A percentile compares a stretch with the other conserved stretches of the same genome.
These are phyloP conservation scores for Eupithecia vulgata DNA, from an alignment of 2,888 invertebrate genomes.

Conservation along the genomic window DNA sequence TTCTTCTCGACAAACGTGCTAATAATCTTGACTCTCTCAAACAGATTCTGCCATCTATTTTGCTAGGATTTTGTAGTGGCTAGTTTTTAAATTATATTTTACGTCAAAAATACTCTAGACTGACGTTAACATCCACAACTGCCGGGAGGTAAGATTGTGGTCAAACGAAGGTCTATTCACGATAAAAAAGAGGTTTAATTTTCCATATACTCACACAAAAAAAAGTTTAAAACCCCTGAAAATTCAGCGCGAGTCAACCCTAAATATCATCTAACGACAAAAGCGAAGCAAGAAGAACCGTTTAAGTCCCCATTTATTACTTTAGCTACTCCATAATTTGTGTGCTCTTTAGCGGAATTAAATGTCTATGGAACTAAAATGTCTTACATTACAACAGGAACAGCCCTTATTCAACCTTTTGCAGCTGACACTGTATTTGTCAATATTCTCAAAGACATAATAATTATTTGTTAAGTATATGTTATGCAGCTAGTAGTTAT, in stretches of 20 bases:
- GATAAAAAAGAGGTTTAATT: not conserved
- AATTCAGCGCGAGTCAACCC: slow-evolving; percentile 46
- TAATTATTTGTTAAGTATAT: too few relatives aligned
- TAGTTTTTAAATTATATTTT: too few relatives aligned
- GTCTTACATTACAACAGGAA: not conserved
- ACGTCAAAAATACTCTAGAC: not conserved
- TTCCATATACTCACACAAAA: not conserved
- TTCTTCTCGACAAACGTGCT: too few relatives aligned
- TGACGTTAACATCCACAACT: not conserved
- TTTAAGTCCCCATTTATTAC: slow-evolving; percentile 63
- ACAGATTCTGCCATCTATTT: too few relatives aligned
- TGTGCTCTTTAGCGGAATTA: slow-evolving; percentile 46
- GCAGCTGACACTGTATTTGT: too few relatives aligned
- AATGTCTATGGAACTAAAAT: slow-evolving; percentile 27
- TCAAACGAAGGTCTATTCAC: too few relatives aligned
- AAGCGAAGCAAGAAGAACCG: slow-evolving; percentile 56
- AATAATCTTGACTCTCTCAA: too few relatives aligned
- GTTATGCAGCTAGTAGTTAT: too few relatives aligned
- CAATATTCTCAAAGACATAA: too few relatives aligned
- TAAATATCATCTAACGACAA: slow-evolving; percentile 50
- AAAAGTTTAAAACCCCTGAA: not conserved
- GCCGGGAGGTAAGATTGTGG: too few relatives aligned
- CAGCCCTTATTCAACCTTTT: not conserved
- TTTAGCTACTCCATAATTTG: slow-evolving; percentile 50
- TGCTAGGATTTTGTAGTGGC: too few relatives aligned